Base-by-base conservation (phyloP, 2,888 invertebrate genomes). In the Tridacna gigas region DNA sequence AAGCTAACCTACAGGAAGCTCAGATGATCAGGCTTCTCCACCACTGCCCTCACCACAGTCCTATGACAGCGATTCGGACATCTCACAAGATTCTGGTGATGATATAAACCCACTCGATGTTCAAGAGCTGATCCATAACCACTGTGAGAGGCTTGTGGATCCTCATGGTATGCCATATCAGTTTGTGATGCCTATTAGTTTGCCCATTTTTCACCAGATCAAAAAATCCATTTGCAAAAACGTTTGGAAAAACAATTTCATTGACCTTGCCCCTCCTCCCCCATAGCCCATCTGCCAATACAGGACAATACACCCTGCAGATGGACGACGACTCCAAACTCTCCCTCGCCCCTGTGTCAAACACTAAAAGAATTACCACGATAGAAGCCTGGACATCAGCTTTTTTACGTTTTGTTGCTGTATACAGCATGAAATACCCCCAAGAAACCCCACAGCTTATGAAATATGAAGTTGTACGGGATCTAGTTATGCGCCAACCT, bases 381-480 rank as follows among this genome's bases (percentile, higher is more conserved):
- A 75, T 76, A 25, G 74, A 80, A n/a, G 22, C 60, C 5, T 80
- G 74, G 56, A 80, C 74, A 1, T 47, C 75, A 26, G 74, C 75
- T 13, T 76, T 75, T 47, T 13, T 75, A 0, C 20, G 69, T 18
- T 75, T 69, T 48, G 22, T 76, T 48, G 37, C 73, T 26, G 47
- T 77, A 25, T 73, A 76, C 20, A 63, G 77, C 12, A 48, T 51
- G 20, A 71, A 73, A 28, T 73, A 71, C 45, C 80, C 80, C 11
- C n/a, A 9, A 37, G 77, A 76, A 73, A 51, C 73, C 3, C 77
- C 76, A 0, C 63, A 73, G n/a, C 65, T 81, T 18, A n/a, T 81
- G 18, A 80, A 80, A 37, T 76, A 81, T 45, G 80, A 81, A 48
- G 77, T 81, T 22, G 80, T 76, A 0, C 28, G 76, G 11, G 80